These are phyloP conservation scores for Cercopithecus mona DNA, from an alignment of 2,113 vertebrate species.

Conservation along the genomic window DNA sequence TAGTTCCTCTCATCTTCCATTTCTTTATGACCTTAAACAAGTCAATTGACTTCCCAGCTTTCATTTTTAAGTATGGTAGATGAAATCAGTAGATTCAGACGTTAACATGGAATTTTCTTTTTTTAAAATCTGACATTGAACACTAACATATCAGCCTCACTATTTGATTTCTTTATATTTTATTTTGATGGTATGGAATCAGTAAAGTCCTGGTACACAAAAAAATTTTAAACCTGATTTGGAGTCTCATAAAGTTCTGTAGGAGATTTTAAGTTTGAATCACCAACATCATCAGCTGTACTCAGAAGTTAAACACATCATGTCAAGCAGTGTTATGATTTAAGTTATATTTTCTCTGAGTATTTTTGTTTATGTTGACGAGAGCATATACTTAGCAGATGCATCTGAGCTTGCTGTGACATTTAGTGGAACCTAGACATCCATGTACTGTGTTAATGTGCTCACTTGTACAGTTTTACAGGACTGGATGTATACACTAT, in stretches of 20 bases:
- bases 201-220: background rate
- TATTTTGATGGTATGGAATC: background rate
- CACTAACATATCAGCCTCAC: background rate
- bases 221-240: conserved; percentile 2
- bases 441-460: background rate
- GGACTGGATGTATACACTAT: background rate
- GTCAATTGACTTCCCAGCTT: background rate
- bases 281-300: background rate
- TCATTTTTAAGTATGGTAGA: background rate
- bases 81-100: background rate
- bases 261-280: background rate
- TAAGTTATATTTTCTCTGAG: background rate
- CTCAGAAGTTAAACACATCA: background rate
- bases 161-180: conserved; percentile 47
- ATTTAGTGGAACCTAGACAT: background rate
- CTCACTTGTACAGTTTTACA: background rate
- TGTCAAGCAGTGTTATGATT: background rate
- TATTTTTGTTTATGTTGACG: background rate
- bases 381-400: background rate
- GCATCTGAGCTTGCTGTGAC: background rate
- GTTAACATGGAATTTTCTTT: background rate
- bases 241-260: background rate
- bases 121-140: background rate
- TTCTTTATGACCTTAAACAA: background rate
- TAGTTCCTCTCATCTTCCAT: background rate